A percentile compares a stretch with the other conserved stretches of the same genome.
Conservation (phyloP, 2,888 invertebrate species). For the Conus canariensis region DNA sequence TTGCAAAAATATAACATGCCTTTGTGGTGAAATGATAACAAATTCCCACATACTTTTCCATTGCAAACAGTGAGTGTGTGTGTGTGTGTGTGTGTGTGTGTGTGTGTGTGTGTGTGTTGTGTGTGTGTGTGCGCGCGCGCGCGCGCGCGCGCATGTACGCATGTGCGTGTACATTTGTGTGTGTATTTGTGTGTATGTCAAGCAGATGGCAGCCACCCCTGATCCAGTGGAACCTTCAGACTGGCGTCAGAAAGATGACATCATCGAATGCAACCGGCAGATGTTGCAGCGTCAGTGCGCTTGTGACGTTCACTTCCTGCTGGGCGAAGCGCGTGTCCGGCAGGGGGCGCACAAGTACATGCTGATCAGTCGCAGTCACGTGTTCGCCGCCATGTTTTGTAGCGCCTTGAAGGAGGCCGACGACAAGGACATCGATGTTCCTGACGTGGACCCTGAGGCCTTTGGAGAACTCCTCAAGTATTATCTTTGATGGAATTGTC, state of each 20-base stretch:
- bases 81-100: not conserved
- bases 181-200: not conserved
- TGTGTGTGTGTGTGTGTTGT: constrained; percentile 4
- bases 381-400: constrained; percentile 49
- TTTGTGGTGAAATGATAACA: too few species aligned
- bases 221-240: constrained; percentile 24
- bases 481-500: not conserved
- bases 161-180: constrained; percentile 1
- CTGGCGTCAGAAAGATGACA: constrained; percentile 56
- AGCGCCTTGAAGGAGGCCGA: constrained; percentile 31
- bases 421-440: constrained; percentile 40
- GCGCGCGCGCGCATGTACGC: not conserved
- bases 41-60: too few species aligned
- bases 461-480: constrained; percentile 61
- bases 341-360: constrained; percentile 57
- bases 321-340: constrained; percentile 43
- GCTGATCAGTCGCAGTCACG: constrained; percentile 49
- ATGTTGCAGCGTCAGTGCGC: constrained; percentile 55
- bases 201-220: not conserved
- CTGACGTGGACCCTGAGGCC: constrained; percentile 61
- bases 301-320: constrained; percentile 55
- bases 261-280: constrained; percentile 55
- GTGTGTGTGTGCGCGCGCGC: not conserved
- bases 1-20: too few species aligned
- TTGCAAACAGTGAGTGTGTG: not conserved